Conservation (phyloP, 2,888 invertebrate genomes). For the Papilio demoleus region DNA sequence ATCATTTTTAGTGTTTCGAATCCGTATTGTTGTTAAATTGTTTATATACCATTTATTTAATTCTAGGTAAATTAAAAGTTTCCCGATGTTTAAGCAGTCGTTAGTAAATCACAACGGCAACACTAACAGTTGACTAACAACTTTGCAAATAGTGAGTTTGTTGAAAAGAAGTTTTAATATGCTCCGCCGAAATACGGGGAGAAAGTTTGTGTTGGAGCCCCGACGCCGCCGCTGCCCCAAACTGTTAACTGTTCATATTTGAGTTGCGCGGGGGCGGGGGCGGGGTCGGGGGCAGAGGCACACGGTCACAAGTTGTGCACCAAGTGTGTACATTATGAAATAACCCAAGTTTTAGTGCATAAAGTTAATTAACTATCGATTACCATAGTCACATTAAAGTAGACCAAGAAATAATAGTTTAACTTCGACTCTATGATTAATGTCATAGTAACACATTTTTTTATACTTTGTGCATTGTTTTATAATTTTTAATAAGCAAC, state of each 20-base stretch:
- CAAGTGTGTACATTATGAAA: neutral
- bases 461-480: too few relatives aligned
- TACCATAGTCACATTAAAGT: neutral
- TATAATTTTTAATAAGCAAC: too few relatives aligned
- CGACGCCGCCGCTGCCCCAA: neutral
- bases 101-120: neutral
- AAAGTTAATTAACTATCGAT: neutral
- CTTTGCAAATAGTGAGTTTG: conserved; percentile 22
- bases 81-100: neutral
- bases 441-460: too few relatives aligned
- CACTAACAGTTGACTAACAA: conserved; percentile 18
- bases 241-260: conserved; percentile 6
- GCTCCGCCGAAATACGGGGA: conserved; percentile 18
- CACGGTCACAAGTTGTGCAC: neutral
- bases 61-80: conserved; percentile 6
- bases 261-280: neutral
- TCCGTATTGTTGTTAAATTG: too few relatives aligned
- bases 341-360: conserved; percentile 52
- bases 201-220: conserved; percentile 10
- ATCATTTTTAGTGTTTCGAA: too few relatives aligned
- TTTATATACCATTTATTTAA: too few relatives aligned
- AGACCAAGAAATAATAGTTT: neutral
- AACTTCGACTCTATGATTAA: too few relatives aligned
- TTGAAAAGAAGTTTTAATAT: conserved; percentile 34
- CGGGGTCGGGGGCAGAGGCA: too few relatives aligned